Percentiles rank a stretch among this genome's conserved stretches.
These are phyloP conservation scores for Tetramorium alpestre DNA, from an alignment of 1,140 invertebrate species.

Conservation along the genomic window DNA sequence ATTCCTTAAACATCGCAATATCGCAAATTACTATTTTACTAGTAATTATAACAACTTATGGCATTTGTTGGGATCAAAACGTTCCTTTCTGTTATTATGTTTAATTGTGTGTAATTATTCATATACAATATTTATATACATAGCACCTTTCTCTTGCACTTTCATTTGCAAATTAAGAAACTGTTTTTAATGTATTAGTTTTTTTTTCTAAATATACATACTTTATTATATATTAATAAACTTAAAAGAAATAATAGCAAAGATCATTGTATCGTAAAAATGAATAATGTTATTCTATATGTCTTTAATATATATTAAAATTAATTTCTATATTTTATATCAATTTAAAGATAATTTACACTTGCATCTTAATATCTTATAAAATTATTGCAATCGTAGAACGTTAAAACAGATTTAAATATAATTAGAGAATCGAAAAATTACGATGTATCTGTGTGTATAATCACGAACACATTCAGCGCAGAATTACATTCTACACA, in stretches of 20 bases:
- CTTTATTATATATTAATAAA: not conserved
- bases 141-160: not conserved
- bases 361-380: not conserved
- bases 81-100: not conserved
- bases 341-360: not conserved
- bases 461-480: not conserved
- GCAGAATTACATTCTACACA: not conserved
- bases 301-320: not conserved
- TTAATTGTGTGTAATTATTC: not conserved
- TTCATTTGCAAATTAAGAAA: too few species aligned
- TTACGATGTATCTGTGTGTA: not conserved
- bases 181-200: too few species aligned
- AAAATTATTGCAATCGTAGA: not conserved
- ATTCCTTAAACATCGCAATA: not conserved
- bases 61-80: not conserved
- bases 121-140: not conserved
- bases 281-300: not conserved
- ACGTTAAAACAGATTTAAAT: not conserved
- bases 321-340: not conserved
- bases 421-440: not conserved
- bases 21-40: not conserved
- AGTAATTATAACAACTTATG: too few species aligned
- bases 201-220: not conserved
- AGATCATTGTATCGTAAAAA: not conserved
- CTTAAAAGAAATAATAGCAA: not conserved